Base-by-base conservation (phyloP, 2,797 vertebrate species). In the Gephyroberyx darwinii region DNA sequence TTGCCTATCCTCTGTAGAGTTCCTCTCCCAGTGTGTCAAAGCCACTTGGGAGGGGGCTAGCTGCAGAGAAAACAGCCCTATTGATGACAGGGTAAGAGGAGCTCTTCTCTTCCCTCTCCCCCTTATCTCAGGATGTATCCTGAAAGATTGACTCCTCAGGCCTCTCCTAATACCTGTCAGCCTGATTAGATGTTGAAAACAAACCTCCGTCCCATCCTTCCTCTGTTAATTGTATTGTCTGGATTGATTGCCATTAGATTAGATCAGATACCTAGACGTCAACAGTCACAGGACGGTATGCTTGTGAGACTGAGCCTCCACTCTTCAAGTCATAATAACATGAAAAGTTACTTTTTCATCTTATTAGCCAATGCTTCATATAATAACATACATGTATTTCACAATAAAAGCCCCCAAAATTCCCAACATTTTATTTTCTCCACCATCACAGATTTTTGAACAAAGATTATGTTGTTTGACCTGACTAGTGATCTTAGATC, bases 131-230 rank as follows among this genome's bases (percentile, higher is more conserved):
- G 82, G 83, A 86, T 62, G 80, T 63, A 80, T 87, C 54, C 47
- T 22, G 45, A 50, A 69, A 65, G 62, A 57, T 58, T 26, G 33
- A 37, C 71, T 77, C 54, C 81, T 75, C 71, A 51, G 73, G 69
- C 79, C 57, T 69, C 81, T 85, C 64, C 55, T 84, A 74, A 86
- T 84, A 85, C 82, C 67, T 79, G 61, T 54, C 68, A 70, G 81
- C 82, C 67, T 86, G 85, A 88, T 89, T 84, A 88, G 81, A 89
- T 84, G 78, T 85, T 66, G 77, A 80, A 80, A 78, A 75, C 48
- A 78, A 72, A 75, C 68, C 51, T 22, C 19, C 30, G 65, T 69
- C 52, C 54, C 52, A 30, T 79, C 71, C 82, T 82, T 75, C 76
- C 77, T 86, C 81, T 58, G 85, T 60, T 85, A 68, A 89, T 80